Percentiles rank a stretch among this genome's conserved stretches.
phyloP scores from a whole-genome alignment of 2,888 invertebrate species.

The Rotaria magnacalcarata region DNA sequence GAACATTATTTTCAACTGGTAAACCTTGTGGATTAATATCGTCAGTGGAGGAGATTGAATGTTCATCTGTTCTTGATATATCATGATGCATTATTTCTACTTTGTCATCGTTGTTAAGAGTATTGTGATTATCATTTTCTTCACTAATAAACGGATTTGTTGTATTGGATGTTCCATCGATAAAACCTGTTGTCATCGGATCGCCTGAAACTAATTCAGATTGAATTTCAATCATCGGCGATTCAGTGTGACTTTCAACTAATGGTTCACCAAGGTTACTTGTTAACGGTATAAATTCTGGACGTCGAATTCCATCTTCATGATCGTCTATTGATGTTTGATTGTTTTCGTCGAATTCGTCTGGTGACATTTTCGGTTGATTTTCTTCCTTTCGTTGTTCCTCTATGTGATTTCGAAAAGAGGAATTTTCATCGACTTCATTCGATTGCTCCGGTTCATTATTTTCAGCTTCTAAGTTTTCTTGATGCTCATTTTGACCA shows the following conservation, averaged over 20 bases:
- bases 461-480: neutral
- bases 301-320: neutral
- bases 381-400: too few relatives aligned
- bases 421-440: neutral
- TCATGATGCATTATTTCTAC: slow-evolving; percentile 16
- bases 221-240: neutral
- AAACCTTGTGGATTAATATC: neutral
- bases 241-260: neutral
- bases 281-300: neutral
- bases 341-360: neutral
- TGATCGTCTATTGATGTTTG: neutral
- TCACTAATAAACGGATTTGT: neutral
- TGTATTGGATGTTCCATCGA: neutral
- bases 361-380: neutral
- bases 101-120: neutral
- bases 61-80: neutral
- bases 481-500: neutral
- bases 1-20: neutral
- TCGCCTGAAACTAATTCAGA: neutral
- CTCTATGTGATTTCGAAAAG: too few relatives aligned
- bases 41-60: neutral
- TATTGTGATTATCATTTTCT: neutral
- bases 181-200: neutral
- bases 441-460: neutral
- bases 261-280: neutral